These are phyloP conservation scores for Leptinotarsa rubiginosa DNA, from an alignment of 2,888 invertebrate species.

Conservation along the genomic window DNA sequence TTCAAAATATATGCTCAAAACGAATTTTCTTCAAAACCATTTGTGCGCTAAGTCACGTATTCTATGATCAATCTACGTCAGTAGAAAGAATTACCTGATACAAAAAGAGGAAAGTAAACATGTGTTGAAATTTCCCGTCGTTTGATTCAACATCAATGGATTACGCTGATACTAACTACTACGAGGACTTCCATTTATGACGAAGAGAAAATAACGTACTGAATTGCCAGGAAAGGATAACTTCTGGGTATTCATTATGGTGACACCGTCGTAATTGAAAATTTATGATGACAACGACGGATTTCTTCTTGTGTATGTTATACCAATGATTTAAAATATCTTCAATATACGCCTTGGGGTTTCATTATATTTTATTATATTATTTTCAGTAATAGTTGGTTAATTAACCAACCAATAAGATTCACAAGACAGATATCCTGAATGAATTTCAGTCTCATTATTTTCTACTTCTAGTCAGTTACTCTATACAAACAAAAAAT, in stretches of 20 bases:
- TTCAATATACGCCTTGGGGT: neutral
- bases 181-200: slow-evolving; percentile 2
- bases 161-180: neutral
- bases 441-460: no score
- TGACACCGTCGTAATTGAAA: neutral
- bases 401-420: neutral
- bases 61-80: neutral
- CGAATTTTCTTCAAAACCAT: neutral
- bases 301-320: neutral
- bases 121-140: slow-evolving; percentile 8
- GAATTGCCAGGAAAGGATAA: neutral
- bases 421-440: no score
- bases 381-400: neutral
- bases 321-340: neutral
- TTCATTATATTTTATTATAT: no score
- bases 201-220: neutral
- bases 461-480: no score
- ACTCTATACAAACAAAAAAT: no score
- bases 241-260: neutral
- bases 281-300: neutral
- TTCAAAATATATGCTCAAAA: neutral
- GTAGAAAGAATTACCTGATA: neutral
- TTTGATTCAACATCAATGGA: neutral
- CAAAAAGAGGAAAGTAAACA: neutral
- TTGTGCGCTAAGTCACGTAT: neutral